Base-by-base conservation (phyloP, 2,113 vertebrate genomes). In the Zootoca vivipara region DNA sequence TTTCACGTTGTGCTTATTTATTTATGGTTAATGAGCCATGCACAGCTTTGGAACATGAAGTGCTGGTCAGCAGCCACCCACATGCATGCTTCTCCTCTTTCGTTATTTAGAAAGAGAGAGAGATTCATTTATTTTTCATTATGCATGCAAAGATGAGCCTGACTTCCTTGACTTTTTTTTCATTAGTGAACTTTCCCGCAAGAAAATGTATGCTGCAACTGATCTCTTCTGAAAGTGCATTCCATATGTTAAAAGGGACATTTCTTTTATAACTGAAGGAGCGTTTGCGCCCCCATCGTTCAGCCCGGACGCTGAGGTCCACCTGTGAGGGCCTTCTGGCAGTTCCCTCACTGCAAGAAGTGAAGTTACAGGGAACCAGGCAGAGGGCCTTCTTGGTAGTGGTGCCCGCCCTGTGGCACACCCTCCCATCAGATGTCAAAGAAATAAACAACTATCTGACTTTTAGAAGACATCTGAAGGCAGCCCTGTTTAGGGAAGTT, bases 1-100 rank as follows among this genome's bases (percentile, higher is more conserved):
- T 80, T 46, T 80, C 30, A 20, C 42, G 64, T 4, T 58, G 28
- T 38, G 75, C 8, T 89, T 30, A 58, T 56, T 82, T 92, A 74
- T 92, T 84, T 73, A 73, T 74, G 70, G 30, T 83, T 94, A 87
- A 89, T 56, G 33, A 87, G 4, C 9, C 0, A 22, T 62, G 3
- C 8, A 72, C n/a, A 30, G 42, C 67, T 65, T 81, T 35, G 87
- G 64, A 89, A 86, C 5, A 89, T 82, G 46, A 88, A 80, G 26
- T 77, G 80, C 1, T 2, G 38, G 4, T 80, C 33, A 88, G 13
- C 22, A 89, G 12, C 46, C 26, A 85, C 28, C 7, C 52, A 79
- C 3, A 28, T 8, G n/a, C 22, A 69, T 35, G 10, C 10, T 86
- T 78, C 24, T 65, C 87, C 89, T 83, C 75, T 90, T 91, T 88